Evolutionary conservation across 1,140 invertebrate species (phyloP).

Genomic region (Wiebesia pumilae): DNA sequence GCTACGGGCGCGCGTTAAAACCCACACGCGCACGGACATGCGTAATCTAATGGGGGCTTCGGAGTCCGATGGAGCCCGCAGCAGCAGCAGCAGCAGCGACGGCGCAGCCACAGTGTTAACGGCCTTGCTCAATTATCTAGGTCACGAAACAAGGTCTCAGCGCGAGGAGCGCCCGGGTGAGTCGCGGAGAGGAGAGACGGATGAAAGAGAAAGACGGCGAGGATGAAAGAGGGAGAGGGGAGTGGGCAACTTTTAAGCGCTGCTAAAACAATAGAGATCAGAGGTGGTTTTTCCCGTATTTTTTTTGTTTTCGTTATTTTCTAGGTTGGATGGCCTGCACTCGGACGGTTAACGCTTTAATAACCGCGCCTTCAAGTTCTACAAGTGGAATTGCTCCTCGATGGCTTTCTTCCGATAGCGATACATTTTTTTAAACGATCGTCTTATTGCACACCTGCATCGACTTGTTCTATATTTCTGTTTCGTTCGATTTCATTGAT

Average conservation of each 20-base stretch:
- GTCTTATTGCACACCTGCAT: neutral
- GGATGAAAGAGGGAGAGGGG: neutral
- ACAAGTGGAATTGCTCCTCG: neutral
- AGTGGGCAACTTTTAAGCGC: neutral
- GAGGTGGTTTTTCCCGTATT: neutral
- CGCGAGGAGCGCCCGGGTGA: slow-evolving; percentile 14
- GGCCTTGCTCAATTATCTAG: slow-evolving; percentile 51
- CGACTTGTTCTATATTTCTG: neutral
- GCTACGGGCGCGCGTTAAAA: neutral
- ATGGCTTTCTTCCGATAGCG: neutral
- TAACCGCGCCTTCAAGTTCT: neutral
- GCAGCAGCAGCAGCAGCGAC: neutral
- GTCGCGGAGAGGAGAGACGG: neutral
- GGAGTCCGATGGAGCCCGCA: neutral
- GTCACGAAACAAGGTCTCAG: slow-evolving; percentile 53
- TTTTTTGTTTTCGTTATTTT: slow-evolving; percentile 6
- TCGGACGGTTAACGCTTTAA: neutral
- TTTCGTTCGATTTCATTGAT: neutral
- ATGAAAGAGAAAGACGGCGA: slow-evolving; percentile 15
- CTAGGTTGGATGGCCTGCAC: neutral
- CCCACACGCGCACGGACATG: neutral
- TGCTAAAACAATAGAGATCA: slow-evolving; percentile 33
- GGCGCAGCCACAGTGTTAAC: slow-evolving; percentile 46
- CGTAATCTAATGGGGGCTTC: slow-evolving; percentile 36
- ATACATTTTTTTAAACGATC: neutral